A percentile compares a stretch with the other conserved stretches of the same genome.
Conservation (phyloP, 1,140 invertebrate species). For the Caenorhabditis inopinata region DNA sequence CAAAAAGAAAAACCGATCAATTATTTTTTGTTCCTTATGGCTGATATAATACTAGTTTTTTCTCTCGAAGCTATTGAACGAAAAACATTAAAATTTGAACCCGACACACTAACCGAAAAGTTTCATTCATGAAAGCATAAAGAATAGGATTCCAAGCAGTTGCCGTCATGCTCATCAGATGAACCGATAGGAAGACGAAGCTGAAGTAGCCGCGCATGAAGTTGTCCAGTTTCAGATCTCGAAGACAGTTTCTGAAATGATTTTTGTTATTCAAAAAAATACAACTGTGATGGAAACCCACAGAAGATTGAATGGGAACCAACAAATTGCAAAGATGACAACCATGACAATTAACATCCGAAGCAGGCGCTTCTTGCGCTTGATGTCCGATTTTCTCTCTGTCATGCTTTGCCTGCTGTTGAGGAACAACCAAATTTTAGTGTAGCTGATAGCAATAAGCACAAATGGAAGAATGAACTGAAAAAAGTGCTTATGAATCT, state of each 20-base stretch:
- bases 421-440: conserved; percentile 83
- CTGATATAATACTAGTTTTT: too few species aligned
- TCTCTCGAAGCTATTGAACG: too few species aligned
- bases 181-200: conserved; percentile 82
- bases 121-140: conserved; percentile 90
- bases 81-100: background rate
- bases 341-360: conserved; percentile 96
- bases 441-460: conserved; percentile 89
- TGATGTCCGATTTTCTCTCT: conserved; percentile 30
- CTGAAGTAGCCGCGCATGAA: conserved; percentile 78
- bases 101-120: conserved; percentile 45
- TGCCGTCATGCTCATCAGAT: conserved; percentile 90
- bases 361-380: conserved; percentile 52
- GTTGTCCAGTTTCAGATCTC: conserved; percentile 75
- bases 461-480: conserved; percentile 92
- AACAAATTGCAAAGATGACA: conserved; percentile 87
- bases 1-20: too few species aligned
- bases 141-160: conserved; percentile 92
- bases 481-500: conserved; percentile 66
- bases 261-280: background rate
- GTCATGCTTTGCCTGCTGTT: conserved; percentile 68
- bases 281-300: conserved; percentile 25
- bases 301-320: conserved; percentile 72
- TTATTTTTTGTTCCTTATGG: too few species aligned
- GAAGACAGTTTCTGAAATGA: conserved; percentile 74